phyloP scores from a whole-genome alignment of 1,140 invertebrate species.

The Listronotus oregonensis region DNA sequence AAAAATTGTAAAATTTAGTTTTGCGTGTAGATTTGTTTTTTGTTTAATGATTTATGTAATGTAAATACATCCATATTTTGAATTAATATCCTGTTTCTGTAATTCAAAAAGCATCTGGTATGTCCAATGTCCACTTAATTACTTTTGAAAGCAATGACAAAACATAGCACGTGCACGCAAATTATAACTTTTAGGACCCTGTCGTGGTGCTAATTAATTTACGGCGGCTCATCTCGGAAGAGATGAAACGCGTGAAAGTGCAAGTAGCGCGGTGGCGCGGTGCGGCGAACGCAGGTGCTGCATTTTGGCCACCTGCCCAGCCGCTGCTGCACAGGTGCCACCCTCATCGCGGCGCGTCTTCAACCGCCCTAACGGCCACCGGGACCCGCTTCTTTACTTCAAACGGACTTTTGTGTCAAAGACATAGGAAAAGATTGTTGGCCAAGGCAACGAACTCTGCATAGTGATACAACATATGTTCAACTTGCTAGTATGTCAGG shows the following conservation, averaged over 20 bases:
- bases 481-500: no score
- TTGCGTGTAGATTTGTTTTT: no score
- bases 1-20: no score
- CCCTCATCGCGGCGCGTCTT: slow-evolving; percentile 18
- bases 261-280: slow-evolving; percentile 19
- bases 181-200: slow-evolving; percentile 13
- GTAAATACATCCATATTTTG: no score
- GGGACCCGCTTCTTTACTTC: slow-evolving; percentile 16
- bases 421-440: no score
- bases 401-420: no score
- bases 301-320: slow-evolving; percentile 9
- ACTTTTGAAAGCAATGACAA: slow-evolving; percentile 19
- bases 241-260: slow-evolving; percentile 28
- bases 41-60: no score
- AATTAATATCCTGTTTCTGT: neutral
- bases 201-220: slow-evolving; percentile 19
- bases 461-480: no score
- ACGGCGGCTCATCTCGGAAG: slow-evolving; percentile 20
- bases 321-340: slow-evolving; percentile 17
- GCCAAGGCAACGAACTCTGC: no score
- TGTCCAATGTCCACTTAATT: slow-evolving; percentile 5
- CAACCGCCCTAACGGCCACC: slow-evolving; percentile 26
- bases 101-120: slow-evolving; percentile 2
- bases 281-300: slow-evolving; percentile 2
- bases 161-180: slow-evolving; percentile 11